Evolutionary conservation across 2,797 vertebrate species (phyloP), one percentile per base, ranked within the genome.

Genomic region (Silurus aristotelis): DNA sequence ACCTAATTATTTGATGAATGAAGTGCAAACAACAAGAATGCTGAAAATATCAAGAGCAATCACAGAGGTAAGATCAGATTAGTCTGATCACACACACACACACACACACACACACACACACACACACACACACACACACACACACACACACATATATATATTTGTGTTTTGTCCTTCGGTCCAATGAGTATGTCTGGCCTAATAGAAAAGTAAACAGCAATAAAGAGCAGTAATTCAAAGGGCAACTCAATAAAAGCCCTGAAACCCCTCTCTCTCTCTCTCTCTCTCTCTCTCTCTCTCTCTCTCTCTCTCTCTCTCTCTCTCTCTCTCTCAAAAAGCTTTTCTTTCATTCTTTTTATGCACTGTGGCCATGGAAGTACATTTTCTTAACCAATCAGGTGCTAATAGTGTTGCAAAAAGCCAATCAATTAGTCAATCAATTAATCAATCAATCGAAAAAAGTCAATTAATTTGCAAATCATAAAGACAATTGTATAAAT

Each of bases 161-260:
- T 52, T 10, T 52, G 10, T 10, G 46, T 55, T 83, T 71, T 68
- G 86, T 84, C 82, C 68, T 88, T 79, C 67, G 66, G 63, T 83
- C 70, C 58, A 64, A 86, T 68, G 38, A 25, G 68, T 17, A 83
- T 72, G 80, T 78, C 61, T 58, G 46, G 60, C 61, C 85, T 90
- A 91, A 90, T 90, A 84, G 87, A 91, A 87, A 84, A 84, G 84
- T 82, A 89, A 86, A 89, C 84, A 85, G 83, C 77, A 87, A 87
- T 89, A 89, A 87, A 87, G 81, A 87, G 83, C 64, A 79, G 46
- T 77, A 60, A 85, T 72, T 64, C 27, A 68, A 83, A 88, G 84
- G 76, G 79, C 83, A 84, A 76, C 76, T 86, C 87, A 61, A 89
- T 88, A 84, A 89, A 81, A 78, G 76, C 85, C 73, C 82, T 80